Conservation (phyloP, 1,140 invertebrate species). For the Temnothorax longispinosus region DNA sequence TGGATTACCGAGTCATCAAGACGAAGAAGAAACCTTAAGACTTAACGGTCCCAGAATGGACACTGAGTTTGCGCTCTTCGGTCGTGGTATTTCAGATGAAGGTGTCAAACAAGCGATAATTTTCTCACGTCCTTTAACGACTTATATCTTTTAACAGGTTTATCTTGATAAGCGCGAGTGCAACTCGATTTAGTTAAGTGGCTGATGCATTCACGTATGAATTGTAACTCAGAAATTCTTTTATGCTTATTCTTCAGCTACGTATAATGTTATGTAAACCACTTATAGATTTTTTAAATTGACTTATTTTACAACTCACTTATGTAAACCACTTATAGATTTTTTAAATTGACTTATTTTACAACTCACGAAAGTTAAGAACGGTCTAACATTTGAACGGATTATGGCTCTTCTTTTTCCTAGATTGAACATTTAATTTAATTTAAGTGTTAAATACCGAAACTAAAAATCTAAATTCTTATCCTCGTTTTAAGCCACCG, state of each 20-base stretch:
- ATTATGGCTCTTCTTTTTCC: neutral
- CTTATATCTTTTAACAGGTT: neutral
- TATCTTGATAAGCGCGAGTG: neutral
- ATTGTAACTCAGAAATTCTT: neutral
- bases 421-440: neutral
- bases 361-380: neutral
- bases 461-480: neutral
- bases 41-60: constrained; percentile 68
- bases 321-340: neutral
- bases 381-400: neutral
- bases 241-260: neutral
- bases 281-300: neutral
- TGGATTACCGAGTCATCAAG: constrained; percentile 80
- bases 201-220: neutral
- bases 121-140: neutral
- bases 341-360: neutral
- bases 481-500: neutral
- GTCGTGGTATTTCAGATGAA: neutral
- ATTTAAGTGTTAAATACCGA: neutral
- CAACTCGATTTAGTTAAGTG: neutral
- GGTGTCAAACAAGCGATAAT: neutral
- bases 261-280: neutral
- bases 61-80: constrained; percentile 72
- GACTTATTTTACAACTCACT: too few relatives aligned
- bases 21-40: constrained; percentile 82